Base-by-base conservation (phyloP, 2,888 invertebrate species). In the Ornithoptera alexandrae region DNA sequence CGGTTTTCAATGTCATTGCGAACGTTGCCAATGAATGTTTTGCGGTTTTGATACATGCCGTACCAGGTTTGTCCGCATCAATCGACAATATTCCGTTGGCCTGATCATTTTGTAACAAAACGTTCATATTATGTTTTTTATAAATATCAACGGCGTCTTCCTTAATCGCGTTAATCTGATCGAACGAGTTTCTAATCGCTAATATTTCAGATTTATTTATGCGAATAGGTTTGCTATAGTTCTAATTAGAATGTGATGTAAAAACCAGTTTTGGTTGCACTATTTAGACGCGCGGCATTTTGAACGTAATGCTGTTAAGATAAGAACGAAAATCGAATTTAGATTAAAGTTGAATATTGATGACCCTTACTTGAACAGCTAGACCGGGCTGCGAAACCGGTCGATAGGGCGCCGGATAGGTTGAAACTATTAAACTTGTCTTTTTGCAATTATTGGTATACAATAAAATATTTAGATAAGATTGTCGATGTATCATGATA, bases 1-100 rank as follows among this genome's bases (percentile, higher is more conserved):
- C 83, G 76, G 77, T 81, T 83, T 90, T 90, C 92, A 92, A 92
- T 92, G 92, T 92, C 92, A 90, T 79, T 85, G 83, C 79, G 80
- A 85, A 80, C 81, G 81, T 76, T 80, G 81, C 84, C 81, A 81
- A 83, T 78, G 80, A 78, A 76, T 77, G 78, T 75, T 78, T 50
- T 79, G 76, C 76, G 77, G 78, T 78, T 79, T 75, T 72, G 61
- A 67, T 67, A 42, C 18, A 22, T 71, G 57, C 57, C 42, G 39
- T 61, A 72, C 70, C 70, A 46, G 46, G 62, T 62, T 74, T 73
- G 72, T 65, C 42, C n/a, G 58, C 42, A 50, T 8, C 57, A 63
- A 53, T 63, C 12, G 58, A 65, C 12, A 17, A 17, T 24, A 17
- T 24, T 50, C 24, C 50, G 20, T 53, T 24, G 24, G 24, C 36